A percentile compares a stretch with the other conserved stretches of the same genome.
These are phyloP conservation scores for Takifugu rubripes DNA, from an alignment of 2,797 vertebrate species.

Conservation along the genomic window DNA sequence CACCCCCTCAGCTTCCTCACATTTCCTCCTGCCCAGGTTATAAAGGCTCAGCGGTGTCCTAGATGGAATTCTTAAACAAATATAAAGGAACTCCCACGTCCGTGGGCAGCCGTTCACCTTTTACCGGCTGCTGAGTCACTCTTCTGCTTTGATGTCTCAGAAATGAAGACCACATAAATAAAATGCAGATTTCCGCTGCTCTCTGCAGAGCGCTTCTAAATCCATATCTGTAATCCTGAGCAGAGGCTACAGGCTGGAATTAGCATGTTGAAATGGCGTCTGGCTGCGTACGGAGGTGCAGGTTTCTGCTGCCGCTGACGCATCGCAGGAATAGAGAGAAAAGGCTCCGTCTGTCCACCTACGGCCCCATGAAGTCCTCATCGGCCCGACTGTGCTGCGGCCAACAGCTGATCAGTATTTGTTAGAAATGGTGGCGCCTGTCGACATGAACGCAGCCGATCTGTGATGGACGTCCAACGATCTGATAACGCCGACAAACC, in stretches of 20 bases:
- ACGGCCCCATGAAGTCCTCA: too few species aligned
- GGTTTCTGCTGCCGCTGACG: too few species aligned
- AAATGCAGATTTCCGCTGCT: slow-evolving; percentile 1
- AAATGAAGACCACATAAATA: slow-evolving; percentile 1
- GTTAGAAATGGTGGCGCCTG: too few species aligned
- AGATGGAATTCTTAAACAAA: slow-evolving; percentile 35
- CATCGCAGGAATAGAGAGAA: too few species aligned
- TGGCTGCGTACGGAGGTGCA: background rate
- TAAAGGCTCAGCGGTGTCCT: slow-evolving; percentile 15
- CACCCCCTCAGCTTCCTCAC: slow-evolving; percentile 19
- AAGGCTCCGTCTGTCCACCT: too few species aligned
- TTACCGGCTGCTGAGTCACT: slow-evolving; percentile 35
- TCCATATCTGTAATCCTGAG: background rate
- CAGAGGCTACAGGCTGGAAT: background rate
- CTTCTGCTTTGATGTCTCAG: slow-evolving; percentile 9
- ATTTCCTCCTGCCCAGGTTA: slow-evolving; percentile 13
- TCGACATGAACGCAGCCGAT: too few species aligned
- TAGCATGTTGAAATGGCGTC: background rate
- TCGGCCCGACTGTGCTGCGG: too few species aligned
- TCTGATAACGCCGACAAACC: too few species aligned
- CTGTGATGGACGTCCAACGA: too few species aligned
- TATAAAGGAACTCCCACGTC: slow-evolving; percentile 39
- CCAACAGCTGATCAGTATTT: too few species aligned
- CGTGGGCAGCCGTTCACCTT: slow-evolving; percentile 30
- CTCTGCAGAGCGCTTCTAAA: background rate